Evolutionary conservation across 1,140 invertebrate genomes (phyloP).

Genomic region (Drosophila auraria): DNA sequence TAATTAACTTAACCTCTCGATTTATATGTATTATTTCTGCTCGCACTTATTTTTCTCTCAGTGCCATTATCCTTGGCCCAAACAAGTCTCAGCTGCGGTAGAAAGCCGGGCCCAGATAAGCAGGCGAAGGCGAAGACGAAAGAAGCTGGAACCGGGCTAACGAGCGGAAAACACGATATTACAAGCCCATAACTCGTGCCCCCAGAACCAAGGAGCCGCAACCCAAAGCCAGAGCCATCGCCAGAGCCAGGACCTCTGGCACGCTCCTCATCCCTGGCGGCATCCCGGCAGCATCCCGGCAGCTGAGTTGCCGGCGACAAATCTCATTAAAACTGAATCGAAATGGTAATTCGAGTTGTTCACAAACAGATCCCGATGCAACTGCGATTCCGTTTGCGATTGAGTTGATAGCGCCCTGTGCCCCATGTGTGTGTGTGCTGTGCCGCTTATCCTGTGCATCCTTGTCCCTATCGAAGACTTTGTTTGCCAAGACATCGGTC

Average conservation of each 20-base stretch:
- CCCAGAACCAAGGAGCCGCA: slow-evolving; percentile 23
- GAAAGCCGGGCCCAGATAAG: slow-evolving; percentile 10
- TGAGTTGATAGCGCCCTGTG: slow-evolving; percentile 64
- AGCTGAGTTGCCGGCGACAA: slow-evolving; percentile 65
- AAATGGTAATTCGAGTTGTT: slow-evolving; percentile 82
- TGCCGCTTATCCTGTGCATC: slow-evolving; percentile 24
- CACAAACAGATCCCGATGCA: slow-evolving; percentile 72
- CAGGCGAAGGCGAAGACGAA: background rate
- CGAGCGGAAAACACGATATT: slow-evolving; percentile 77
- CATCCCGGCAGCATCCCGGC: slow-evolving; percentile 1
- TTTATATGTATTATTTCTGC: background rate
- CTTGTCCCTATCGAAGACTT: slow-evolving; percentile 50
- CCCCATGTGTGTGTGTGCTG: slow-evolving; percentile 20
- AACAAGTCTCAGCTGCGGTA: slow-evolving; percentile 40
- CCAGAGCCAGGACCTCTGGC: slow-evolving; percentile 36
- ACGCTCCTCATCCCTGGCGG: slow-evolving; percentile 32
- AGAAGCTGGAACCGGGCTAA: slow-evolving; percentile 47
- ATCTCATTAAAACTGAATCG: slow-evolving; percentile 83
- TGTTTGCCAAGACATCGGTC: slow-evolving; percentile 72
- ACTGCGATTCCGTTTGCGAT: slow-evolving; percentile 67
- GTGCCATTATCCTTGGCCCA: slow-evolving; percentile 25
- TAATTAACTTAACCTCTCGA: background rate
- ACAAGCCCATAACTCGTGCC: slow-evolving; percentile 72
- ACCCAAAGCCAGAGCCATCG: background rate
- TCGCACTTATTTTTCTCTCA: background rate